Conservation (phyloP, 1,140 invertebrate genomes). For the Macrotrachela quadricornifera region DNA sequence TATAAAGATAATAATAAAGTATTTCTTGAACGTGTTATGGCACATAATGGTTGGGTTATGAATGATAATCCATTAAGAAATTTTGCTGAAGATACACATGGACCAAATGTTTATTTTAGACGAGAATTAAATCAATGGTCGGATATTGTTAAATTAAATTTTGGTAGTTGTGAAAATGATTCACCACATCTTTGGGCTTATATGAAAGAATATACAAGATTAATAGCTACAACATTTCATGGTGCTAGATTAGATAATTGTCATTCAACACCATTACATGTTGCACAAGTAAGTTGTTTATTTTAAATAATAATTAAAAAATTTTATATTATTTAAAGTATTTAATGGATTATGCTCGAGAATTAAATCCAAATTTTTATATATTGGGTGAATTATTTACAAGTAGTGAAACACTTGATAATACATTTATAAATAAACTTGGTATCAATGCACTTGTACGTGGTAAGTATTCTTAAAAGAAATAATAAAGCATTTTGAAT, state of each 20-base stretch:
- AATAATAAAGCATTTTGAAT: too few species aligned
- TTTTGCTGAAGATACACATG: conserved; percentile 46
- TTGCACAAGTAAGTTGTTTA: conserved; percentile 42
- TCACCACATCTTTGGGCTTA: conserved; percentile 77
- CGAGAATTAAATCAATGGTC: conserved; percentile 90
- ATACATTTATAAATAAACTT: conserved; percentile 91
- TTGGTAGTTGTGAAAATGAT: conserved; percentile 49
- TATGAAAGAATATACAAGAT: conserved; percentile 72
- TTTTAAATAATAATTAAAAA: too few species aligned
- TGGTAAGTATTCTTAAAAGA: conserved; percentile 35
- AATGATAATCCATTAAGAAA: conserved; percentile 73
- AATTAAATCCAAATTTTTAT: conserved; percentile 69
- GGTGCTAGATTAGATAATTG: conserved; percentile 92
- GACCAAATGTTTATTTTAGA: conserved; percentile 45
- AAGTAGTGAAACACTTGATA: conserved; percentile 75
- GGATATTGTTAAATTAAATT: conserved; percentile 80
- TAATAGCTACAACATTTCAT: conserved; percentile 70
- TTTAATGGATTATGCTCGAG: conserved; percentile 66
- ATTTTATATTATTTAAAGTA: conserved; percentile 40
- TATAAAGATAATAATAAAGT: not conserved
- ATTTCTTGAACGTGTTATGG: conserved; percentile 39
- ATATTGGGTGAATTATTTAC: conserved; percentile 95
- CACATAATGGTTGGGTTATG: conserved; percentile 99
- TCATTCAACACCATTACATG: conserved; percentile 86
- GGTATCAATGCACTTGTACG: conserved; percentile 87